Percentiles rank a stretch among this genome's conserved stretches.
phyloP scores from a whole-genome alignment of 2,113 vertebrate species.

The Syngnathus floridae region DNA sequence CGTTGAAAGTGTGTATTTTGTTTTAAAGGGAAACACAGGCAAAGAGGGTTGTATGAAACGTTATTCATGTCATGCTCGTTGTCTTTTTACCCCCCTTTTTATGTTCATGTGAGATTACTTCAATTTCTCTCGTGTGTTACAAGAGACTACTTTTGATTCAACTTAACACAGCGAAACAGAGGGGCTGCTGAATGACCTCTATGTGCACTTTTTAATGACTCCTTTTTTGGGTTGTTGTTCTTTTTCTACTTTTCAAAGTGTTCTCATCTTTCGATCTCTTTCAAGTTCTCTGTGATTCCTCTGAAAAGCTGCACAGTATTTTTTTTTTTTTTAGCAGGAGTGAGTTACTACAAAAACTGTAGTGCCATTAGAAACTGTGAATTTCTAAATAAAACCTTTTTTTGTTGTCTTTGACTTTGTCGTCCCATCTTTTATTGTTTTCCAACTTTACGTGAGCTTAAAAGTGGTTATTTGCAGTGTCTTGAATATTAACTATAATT shows the following conservation, averaged over 20 bases:
- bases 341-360: slow-evolving; percentile 85
- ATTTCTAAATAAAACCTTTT: slow-evolving; percentile 98
- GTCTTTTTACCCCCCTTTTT: slow-evolving; percentile 4
- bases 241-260: slow-evolving; percentile 75
- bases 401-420: slow-evolving; percentile 76
- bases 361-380: slow-evolving; percentile 99
- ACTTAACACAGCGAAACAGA: slow-evolving; percentile 29
- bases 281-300: slow-evolving; percentile 47
- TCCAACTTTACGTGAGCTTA: too few relatives aligned
- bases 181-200: slow-evolving; percentile 67
- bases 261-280: slow-evolving; percentile 63
- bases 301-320: slow-evolving; percentile 68
- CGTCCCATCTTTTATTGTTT: neutral
- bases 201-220: slow-evolving; percentile 87
- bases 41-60: slow-evolving; percentile 28
- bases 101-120: slow-evolving; percentile 24
- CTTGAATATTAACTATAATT: too few relatives aligned
- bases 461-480: too few relatives aligned
- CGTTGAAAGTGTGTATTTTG: neutral
- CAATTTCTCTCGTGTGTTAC: slow-evolving; percentile 23
- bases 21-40: neutral
- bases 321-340: slow-evolving; percentile 60
- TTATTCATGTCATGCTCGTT: slow-evolving; percentile 33
- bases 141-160: slow-evolving; percentile 46
- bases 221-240: slow-evolving; percentile 70